Evolutionary conservation across 2,113 vertebrate species (phyloP), one percentile per base, ranked within the genome.

Genomic region (Acanthisitta chloris): DNA sequence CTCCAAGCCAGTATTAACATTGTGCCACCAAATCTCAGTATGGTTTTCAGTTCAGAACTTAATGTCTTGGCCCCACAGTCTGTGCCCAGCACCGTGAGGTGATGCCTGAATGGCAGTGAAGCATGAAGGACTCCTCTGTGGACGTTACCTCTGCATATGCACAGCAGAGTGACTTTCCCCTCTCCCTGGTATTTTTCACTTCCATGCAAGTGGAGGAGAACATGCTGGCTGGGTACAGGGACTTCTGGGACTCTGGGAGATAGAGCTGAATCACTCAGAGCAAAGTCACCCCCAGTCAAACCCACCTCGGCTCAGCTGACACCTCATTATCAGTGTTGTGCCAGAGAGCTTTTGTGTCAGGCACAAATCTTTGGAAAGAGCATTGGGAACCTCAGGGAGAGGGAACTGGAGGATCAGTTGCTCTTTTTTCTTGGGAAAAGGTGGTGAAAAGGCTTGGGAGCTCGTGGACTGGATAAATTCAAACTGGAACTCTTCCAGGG

Each of bases 201-300:
- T 66, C 66, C 36, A 17, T 2, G 1, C 31, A 57, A 65, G n/a
- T 2, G 0, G 46, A 76, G 13, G 36, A 81, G 58, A 90, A 16
- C 14, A 0, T 24, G 58, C 25, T 49, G 62, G 25, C 10, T 67
- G 67, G 18, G 29, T 10, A 31, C 76, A 29, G 64, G 62, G 38
- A 69, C 26, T 33, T 48, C 25, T 73, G 70, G 52, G 48, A 36
- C 79, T 69, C 78, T 26, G 59, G 33, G 40, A 59, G 33, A 78
- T 2, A 78, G 46, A 70, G 34, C 82, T 65, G 80, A 94, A 49
- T 26, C 42, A n/a, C 73, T 71, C 69, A 2, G 48, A 45, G 69
- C 91, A 94, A 95, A 96, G 95, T 95, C 83, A 96, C 89, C 91
- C 78, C 58, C 51, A 48, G 6, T 85, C 89, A 95, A 91, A 69